Percentiles rank a stretch among this genome's conserved stretches.
Conservation (phyloP, 2,113 vertebrate species). For the Okapia johnstoni region DNA sequence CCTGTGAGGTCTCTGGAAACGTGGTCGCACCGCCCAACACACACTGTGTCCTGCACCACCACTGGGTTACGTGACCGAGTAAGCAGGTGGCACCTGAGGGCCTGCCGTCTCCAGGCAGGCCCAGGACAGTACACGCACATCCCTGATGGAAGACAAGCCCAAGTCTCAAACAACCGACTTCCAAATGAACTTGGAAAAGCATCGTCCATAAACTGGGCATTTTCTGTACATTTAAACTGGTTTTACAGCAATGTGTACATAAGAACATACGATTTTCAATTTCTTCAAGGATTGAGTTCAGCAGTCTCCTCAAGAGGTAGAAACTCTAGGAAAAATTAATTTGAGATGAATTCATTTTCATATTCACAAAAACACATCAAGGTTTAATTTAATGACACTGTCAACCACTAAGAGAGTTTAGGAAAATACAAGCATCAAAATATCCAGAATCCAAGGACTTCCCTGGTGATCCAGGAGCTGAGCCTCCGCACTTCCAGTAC, state of each 20-base stretch:
- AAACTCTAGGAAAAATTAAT: not conserved
- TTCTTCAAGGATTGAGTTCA: not conserved
- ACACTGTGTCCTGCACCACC: not conserved
- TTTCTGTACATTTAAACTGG: not conserved
- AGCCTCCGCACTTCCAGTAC: not conserved
- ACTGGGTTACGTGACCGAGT: rapidly evolving
- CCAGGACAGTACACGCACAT: not conserved
- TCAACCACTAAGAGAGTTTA: not conserved
- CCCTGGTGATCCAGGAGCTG: not conserved
- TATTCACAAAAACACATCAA: not conserved
- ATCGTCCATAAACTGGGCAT: not conserved
- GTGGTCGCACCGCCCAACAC: not conserved
- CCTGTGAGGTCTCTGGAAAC: not conserved
- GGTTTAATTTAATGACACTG: not conserved
- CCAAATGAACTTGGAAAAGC: not conserved
- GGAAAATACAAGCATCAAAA: not conserved
- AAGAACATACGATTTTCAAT: not conserved
- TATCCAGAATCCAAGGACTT: not conserved
- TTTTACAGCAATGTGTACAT: not conserved
- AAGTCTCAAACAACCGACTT: not conserved
- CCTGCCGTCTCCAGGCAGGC: not conserved
- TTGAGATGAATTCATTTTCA: not conserved
- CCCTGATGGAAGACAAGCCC: not conserved
- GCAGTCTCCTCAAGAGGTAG: not conserved
- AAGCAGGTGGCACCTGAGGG: not conserved